These are phyloP conservation scores for Ursus arctos DNA, from an alignment of 2,113 vertebrate species.

Conservation along the genomic window DNA sequence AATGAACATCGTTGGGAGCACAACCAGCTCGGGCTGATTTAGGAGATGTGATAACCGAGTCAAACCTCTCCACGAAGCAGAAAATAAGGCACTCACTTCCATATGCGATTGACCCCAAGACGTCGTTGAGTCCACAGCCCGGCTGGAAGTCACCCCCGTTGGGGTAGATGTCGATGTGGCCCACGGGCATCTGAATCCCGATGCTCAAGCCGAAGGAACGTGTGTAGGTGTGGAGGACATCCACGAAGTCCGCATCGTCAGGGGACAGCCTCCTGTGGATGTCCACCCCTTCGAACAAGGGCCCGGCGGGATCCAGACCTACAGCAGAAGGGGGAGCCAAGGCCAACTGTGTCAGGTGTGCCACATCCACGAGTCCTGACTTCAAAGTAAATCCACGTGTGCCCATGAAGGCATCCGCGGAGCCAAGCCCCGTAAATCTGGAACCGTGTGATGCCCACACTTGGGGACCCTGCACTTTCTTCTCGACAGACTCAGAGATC, in stretches of 20 bases:
- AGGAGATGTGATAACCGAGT: neutral
- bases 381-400: rapidly evolving
- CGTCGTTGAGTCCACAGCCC: conserved; percentile 92
- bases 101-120: conserved; percentile 91
- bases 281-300: conserved; percentile 95
- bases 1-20: no score
- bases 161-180: conserved; percentile 97
- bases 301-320: conserved; percentile 98
- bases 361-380: rapidly evolving
- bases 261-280: conserved; percentile 94
- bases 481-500: neutral
- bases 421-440: neutral
- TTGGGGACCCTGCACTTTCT: neutral
- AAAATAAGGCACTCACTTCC: conserved; percentile 92
- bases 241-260: conserved; percentile 97
- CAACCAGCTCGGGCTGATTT: neutral
- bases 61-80: neutral
- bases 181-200: conserved; percentile 97
- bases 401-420: neutral
- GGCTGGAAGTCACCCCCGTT: conserved; percentile 97
- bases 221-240: conserved; percentile 97
- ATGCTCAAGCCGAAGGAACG: conserved; percentile 96
- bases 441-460: rapidly evolving
- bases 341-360: rapidly evolving
- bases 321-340: neutral